phyloP scores from a whole-genome alignment of 2,113 vertebrate species.

The Cyanistes caeruleus region DNA sequence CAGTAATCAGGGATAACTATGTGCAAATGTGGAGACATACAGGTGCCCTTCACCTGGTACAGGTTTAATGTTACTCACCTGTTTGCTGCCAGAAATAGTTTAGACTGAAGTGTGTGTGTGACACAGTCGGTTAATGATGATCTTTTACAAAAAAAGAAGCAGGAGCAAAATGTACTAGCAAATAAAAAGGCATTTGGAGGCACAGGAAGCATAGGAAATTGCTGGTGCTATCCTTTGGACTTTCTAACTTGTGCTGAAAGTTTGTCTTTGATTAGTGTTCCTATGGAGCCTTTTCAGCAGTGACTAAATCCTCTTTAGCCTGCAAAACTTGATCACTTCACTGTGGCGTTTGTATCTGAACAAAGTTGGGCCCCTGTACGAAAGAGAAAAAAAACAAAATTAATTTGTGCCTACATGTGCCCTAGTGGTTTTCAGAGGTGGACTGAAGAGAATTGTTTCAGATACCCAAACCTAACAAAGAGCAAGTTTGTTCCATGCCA shows the following conservation, averaged over 20 bases:
- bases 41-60: not conserved
- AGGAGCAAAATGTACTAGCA: not conserved
- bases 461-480: not conserved
- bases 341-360: not conserved
- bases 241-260: not conserved
- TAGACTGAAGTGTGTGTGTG: not conserved
- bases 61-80: not conserved
- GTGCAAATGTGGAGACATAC: not conserved
- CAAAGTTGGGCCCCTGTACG: not conserved
- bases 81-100: not conserved
- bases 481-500: not conserved
- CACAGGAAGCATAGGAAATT: not conserved
- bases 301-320: not conserved
- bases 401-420: not conserved
- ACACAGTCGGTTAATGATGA: not conserved
- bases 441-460: not conserved
- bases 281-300: not conserved
- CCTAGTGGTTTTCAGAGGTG: not conserved
- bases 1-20: fast-evolving
- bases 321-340: not conserved
- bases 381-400: not conserved
- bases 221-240: not conserved
- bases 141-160: not conserved
- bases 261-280: not conserved
- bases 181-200: not conserved